Base-by-base conservation (phyloP, 2,888 invertebrate species). In the Harpalus rufipes region DNA sequence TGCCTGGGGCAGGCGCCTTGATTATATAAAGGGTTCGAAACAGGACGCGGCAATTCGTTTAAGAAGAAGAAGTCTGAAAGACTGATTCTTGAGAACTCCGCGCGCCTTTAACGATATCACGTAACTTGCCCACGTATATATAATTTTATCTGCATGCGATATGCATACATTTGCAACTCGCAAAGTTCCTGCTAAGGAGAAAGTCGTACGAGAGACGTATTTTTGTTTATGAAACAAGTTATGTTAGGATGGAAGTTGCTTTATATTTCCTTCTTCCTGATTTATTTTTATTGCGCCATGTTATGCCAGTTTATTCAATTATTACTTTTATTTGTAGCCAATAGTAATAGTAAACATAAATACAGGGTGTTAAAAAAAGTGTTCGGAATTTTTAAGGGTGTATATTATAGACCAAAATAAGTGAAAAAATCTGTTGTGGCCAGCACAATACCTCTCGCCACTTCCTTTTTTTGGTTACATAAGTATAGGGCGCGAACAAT, bases 11-110 rank as follows among this genome's bases (percentile, higher is more conserved):
- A 65, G 65, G 10, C 63, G 56, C 41, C 81, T 65, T 81, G 81
- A 81, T 81, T 81, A 63, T 65, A 81, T 81, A 81, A 81, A 81
- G 81, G 81, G 81, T 81, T 81, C 68, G 41, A 63, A 63, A 63
- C 63, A 63, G 63, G 25, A 63, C 63, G 68, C 68, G 39, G 68
- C n/a, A 39, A 39, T 32, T 68, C 68, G 68, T 68, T 68, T 68
- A 68, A 25, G n/a, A 7, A 21, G 63, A 8, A 10, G 63, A 12
- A 63, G 39, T n/a, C 25, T 32, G 32, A 32, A 68, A 68, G 68
- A 68, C 68, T 68, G 32, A 39, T 39, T 68, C 68, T 68, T 68
- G 32, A 32, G 14, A 39, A 65, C 39, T 63, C 12, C 63, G 63
- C 16, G 21, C 8, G 0, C 14, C 32, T 51, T 12, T 68, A 39